These are phyloP conservation scores for Stichopus horrens DNA, from an alignment of 53 echinoderm and acorn worm species.

Conservation along the genomic window DNA sequence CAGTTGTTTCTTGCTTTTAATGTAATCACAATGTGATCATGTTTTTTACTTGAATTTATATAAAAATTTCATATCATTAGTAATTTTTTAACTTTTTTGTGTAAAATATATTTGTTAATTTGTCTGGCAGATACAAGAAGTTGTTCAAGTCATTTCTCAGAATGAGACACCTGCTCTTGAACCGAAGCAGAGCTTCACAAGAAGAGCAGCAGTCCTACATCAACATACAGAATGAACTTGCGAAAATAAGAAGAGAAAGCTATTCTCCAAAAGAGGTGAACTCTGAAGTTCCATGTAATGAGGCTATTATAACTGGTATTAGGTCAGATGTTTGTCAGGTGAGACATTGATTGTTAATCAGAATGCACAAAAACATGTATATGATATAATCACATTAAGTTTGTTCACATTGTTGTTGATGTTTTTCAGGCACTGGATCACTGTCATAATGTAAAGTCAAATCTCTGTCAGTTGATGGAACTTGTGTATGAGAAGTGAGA, in stretches of 20 bases:
- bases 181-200: slow-evolving; percentile 67
- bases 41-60: too few relatives aligned
- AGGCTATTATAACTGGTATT: slow-evolving; percentile 71
- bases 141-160: slow-evolving; percentile 81
- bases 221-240: slow-evolving; percentile 74
- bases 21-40: too few relatives aligned
- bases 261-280: slow-evolving; percentile 77
- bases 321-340: slow-evolving; percentile 94
- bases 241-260: slow-evolving; percentile 60
- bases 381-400: not conserved
- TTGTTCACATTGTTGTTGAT: not conserved
- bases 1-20: too few relatives aligned
- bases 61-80: too few relatives aligned
- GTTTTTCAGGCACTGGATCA: too few relatives aligned
- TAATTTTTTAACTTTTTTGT: too few relatives aligned
- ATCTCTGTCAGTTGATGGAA: too few relatives aligned
- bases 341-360: not conserved
- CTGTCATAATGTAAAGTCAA: too few relatives aligned
- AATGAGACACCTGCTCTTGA: slow-evolving; percentile 81
- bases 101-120: not conserved
- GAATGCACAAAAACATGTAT: not conserved
- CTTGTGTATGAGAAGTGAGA: too few relatives aligned
- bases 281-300: slow-evolving; percentile 71
- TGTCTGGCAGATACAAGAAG: slow-evolving; percentile 70
- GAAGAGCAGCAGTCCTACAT: slow-evolving; percentile 73